Conservation (phyloP, 2,113 vertebrate genomes). For the Chrysochloris asiatica region DNA sequence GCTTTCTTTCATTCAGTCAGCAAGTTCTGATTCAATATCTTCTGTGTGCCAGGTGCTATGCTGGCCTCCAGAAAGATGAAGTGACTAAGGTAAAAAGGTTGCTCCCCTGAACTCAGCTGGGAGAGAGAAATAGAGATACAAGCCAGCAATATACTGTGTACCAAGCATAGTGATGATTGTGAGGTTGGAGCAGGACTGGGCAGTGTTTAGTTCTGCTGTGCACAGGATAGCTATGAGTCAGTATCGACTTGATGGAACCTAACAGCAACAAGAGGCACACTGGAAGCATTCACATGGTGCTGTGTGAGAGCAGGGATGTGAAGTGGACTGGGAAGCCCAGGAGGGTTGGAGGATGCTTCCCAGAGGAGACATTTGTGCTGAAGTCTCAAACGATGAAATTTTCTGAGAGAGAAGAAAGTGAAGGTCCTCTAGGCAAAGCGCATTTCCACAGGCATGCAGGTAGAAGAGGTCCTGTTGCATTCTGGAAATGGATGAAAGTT, state of each 20-base stretch:
- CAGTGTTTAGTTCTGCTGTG: too few relatives aligned
- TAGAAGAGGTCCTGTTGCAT: fast-evolving
- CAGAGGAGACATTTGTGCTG: background rate
- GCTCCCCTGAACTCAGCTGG: background rate
- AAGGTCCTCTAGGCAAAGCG: background rate
- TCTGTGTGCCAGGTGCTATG: too few relatives aligned
- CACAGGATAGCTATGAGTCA: too few relatives aligned
- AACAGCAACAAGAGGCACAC: too few relatives aligned
- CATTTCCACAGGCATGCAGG: background rate
- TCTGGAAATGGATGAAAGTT: background rate
- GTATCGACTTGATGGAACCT: too few relatives aligned
- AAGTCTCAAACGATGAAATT: background rate
- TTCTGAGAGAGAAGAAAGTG: background rate
- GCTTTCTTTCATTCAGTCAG: background rate
- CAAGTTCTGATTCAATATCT: background rate
- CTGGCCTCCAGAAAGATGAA: background rate
- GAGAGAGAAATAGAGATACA: background rate
- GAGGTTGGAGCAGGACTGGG: too few relatives aligned
- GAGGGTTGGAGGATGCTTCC: background rate
- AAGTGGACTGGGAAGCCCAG: background rate
- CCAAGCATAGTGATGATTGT: too few relatives aligned
- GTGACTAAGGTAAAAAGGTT: background rate
- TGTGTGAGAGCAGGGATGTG: too few relatives aligned
- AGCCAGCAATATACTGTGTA: background rate
- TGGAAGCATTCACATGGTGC: fast-evolving